Conservation (phyloP, 1,140 invertebrate genomes). For the Ectropis grisescens region DNA sequence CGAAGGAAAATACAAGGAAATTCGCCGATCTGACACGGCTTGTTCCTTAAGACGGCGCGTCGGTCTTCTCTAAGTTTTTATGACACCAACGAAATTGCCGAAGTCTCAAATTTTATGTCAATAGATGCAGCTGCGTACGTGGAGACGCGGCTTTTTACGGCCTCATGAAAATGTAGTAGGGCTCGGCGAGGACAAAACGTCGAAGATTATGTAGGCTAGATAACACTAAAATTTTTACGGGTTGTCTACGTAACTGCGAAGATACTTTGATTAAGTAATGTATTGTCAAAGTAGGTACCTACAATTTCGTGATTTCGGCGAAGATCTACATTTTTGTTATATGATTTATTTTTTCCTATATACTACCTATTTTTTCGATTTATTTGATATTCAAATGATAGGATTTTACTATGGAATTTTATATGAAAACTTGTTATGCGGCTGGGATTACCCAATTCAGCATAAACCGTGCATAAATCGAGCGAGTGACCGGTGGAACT, state of each 20-base stretch:
- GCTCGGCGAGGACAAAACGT: neutral
- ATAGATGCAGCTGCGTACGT: conserved; percentile 16
- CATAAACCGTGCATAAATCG: conserved; percentile 10
- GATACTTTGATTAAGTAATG: too few species aligned
- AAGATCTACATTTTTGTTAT: too few species aligned
- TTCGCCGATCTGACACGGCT: conserved; percentile 34
- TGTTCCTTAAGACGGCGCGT: conserved; percentile 25
- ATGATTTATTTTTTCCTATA: too few species aligned
- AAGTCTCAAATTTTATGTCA: conserved; percentile 26
- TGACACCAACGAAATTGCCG: conserved; percentile 19
- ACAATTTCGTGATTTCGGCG: too few species aligned
- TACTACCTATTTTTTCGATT: too few species aligned
- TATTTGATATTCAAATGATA: too few species aligned
- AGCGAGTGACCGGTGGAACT: conserved; percentile 2
- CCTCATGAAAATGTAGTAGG: conserved; percentile 4
- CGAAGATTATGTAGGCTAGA: too few species aligned
- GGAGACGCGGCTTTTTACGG: conserved; percentile 7
- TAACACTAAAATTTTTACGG: too few species aligned
- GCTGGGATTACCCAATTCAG: conserved; percentile 10
- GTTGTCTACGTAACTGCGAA: too few species aligned
- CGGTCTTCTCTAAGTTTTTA: conserved; percentile 25
- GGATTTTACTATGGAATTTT: too few species aligned
- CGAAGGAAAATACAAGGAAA: conserved; percentile 41
- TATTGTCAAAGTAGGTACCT: too few species aligned
- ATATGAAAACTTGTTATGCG: neutral